Conservation (phyloP, 2,113 vertebrate species). For the Sceloporus undulatus region DNA sequence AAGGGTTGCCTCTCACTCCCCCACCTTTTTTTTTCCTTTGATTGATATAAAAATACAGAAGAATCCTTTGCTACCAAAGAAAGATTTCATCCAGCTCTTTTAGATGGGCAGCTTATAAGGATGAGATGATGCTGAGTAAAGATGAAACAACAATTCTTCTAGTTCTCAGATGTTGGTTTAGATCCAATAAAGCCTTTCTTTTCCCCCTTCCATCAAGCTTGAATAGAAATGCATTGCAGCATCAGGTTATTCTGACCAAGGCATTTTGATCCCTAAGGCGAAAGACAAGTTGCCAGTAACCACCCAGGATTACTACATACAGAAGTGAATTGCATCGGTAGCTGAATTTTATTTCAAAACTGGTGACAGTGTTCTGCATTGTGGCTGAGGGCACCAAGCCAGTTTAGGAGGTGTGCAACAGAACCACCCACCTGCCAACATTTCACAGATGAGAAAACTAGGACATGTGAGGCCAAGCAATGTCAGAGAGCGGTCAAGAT, state of each 20-base stretch:
- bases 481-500: no score
- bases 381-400: no score
- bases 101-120: background rate
- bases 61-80: background rate
- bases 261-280: no score
- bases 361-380: background rate
- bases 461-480: no score
- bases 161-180: background rate
- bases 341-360: background rate
- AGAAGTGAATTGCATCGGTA: no score
- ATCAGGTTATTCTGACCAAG: background rate
- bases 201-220: background rate
- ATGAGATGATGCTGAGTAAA: background rate
- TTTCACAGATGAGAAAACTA: no score
- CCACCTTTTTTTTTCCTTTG: background rate
- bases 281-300: no score
- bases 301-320: no score
- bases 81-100: background rate
- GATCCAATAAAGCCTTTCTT: background rate
- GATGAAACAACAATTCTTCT: background rate
- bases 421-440: no score
- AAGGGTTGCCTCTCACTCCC: background rate
- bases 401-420: no score
- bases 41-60: background rate
- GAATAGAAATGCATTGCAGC: background rate